phyloP scores from a whole-genome alignment of 2,797 vertebrate genomes.

The Brachyalestes nurse region DNA sequence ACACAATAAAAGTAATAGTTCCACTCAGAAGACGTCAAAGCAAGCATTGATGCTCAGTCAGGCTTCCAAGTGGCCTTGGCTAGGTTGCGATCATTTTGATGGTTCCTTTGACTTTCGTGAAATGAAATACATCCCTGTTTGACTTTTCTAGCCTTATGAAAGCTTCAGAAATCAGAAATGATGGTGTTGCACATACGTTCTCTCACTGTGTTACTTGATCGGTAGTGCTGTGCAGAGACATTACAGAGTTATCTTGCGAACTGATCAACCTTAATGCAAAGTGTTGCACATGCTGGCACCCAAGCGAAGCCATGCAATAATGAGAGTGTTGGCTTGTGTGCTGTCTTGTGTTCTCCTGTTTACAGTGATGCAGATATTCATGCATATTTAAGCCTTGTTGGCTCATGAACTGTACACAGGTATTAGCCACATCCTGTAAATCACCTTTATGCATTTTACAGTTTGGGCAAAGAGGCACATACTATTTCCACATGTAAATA shows the following conservation, averaged over 20 bases:
- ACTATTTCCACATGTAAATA: slow-evolving; percentile 1
- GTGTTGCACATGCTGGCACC: slow-evolving; percentile 10
- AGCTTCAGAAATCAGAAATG: background rate
- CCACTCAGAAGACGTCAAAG: background rate
- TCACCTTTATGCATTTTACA: slow-evolving; percentile 15
- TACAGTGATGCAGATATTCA: slow-evolving; percentile 14
- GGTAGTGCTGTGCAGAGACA: background rate
- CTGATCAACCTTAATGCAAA: background rate
- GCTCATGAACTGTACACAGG: slow-evolving; percentile 51
- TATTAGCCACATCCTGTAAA: slow-evolving; percentile 50
- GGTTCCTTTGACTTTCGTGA: background rate
- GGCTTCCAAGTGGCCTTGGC: background rate
- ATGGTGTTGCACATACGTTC: background rate
- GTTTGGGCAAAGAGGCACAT: background rate
- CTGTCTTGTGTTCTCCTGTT: background rate
- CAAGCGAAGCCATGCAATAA: slow-evolving; percentile 2
- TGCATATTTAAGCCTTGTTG: background rate
- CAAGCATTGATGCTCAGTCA: background rate
- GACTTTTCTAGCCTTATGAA: background rate
- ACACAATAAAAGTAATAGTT: background rate
- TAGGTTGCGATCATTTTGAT: background rate
- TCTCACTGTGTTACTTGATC: background rate
- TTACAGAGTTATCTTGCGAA: background rate
- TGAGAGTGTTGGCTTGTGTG: slow-evolving; percentile 17
- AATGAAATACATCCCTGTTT: background rate